These are phyloP conservation scores for Aphrophora alni DNA, from an alignment of 2,888 invertebrate species.

Conservation along the genomic window DNA sequence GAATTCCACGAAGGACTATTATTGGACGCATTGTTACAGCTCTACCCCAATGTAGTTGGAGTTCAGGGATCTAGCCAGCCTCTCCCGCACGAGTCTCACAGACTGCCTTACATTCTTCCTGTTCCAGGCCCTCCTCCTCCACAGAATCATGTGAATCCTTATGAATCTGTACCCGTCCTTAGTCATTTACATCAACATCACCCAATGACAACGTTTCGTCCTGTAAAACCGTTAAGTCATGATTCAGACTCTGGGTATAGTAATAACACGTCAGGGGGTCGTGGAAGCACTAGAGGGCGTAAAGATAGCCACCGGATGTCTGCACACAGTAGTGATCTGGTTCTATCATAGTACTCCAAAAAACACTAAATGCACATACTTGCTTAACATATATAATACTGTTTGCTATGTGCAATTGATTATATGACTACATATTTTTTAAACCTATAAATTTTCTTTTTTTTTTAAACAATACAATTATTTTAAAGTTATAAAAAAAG, in stretches of 20 bases:
- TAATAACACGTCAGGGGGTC: conserved; percentile 75
- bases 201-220: conserved; percentile 56
- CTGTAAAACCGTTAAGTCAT: conserved; percentile 63
- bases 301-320: conserved; percentile 33
- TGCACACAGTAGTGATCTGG: conserved; percentile 32
- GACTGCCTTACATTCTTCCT: conserved; percentile 47
- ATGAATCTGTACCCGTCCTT: conserved; percentile 74
- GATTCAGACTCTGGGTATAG: conserved; percentile 88
- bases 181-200: conserved; percentile 52
- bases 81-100: conserved; percentile 47
- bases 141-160: conserved; percentile 57
- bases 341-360: conserved; percentile 43
- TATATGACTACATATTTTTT: too few relatives aligned
- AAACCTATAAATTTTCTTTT: too few relatives aligned
- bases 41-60: conserved; percentile 75
- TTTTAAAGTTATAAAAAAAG: too few relatives aligned
- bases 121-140: conserved; percentile 33
- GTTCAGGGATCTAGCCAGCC: conserved; percentile 61
- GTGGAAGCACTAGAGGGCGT: conserved; percentile 51
- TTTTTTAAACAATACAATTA: too few relatives aligned
- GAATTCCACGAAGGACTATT: conserved; percentile 84
- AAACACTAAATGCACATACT: background rate
- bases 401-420: too few relatives aligned
- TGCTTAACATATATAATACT: background rate
- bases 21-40: conserved; percentile 72